Conservation (phyloP, 2,797 vertebrate genomes). For the Trichosurus vulpecula region DNA sequence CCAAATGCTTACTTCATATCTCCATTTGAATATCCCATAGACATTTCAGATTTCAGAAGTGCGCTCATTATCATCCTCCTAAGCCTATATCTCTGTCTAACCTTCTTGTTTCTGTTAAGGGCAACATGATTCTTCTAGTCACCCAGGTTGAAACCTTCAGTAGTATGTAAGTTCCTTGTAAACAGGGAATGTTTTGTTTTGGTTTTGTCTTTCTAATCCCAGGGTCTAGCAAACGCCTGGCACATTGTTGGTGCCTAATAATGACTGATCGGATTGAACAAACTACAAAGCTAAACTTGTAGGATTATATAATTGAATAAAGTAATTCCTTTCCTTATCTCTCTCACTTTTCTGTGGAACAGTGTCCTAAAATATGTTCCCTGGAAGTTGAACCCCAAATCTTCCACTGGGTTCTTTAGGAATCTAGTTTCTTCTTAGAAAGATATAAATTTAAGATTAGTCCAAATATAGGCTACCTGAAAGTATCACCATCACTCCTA, state of each 20-base stretch:
- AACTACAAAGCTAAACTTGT: background rate
- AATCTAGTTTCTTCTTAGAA: background rate
- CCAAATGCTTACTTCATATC: background rate
- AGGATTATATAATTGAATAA: background rate
- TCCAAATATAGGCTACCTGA: background rate
- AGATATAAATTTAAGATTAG: background rate
- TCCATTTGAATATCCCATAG: background rate
- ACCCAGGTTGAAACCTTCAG: background rate
- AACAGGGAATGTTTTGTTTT: background rate
- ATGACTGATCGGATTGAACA: background rate
- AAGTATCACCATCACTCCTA: background rate
- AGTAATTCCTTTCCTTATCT: background rate
- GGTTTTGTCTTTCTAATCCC: background rate
- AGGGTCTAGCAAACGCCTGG: background rate
- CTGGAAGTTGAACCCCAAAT: background rate
- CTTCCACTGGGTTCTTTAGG: background rate
- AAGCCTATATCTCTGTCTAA: background rate
- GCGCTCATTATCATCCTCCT: background rate
- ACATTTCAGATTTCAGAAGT: background rate
- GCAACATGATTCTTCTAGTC: background rate
- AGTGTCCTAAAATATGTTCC: background rate
- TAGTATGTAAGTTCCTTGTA: background rate
- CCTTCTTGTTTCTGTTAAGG: background rate
- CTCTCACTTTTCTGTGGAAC: background rate
- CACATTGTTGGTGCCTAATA: background rate